A percentile compares a stretch with the other conserved stretches of the same genome.
phyloP scores from a whole-genome alignment of 2,888 invertebrate species.

The Drosophila neutralis region DNA sequence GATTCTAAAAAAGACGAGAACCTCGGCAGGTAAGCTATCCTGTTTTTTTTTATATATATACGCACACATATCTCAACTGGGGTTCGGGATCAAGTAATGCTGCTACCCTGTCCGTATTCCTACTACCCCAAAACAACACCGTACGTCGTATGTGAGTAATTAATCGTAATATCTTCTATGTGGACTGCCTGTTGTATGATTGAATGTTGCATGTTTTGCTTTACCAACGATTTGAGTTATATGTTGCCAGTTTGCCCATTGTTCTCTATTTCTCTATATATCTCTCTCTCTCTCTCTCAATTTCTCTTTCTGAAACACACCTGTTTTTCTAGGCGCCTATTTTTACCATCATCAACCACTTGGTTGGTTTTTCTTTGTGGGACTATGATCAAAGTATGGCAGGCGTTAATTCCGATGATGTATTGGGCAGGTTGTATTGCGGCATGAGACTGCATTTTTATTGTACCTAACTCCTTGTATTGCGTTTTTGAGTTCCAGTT shows the following conservation, averaged over 20 bases:
- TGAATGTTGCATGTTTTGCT: conserved; percentile 39
- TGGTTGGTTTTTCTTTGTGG: conserved; percentile 91
- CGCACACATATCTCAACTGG: neutral
- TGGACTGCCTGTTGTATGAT: conserved; percentile 15
- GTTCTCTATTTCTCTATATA: neutral
- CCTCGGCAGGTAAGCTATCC: conserved; percentile 92
- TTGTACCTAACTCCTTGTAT: conserved; percentile 26
- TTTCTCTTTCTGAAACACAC: conserved; percentile 48
- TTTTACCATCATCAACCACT: conserved; percentile 91
- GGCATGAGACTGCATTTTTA: conserved; percentile 55
- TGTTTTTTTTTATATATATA: neutral
- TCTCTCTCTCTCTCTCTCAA: conserved; percentile 29
- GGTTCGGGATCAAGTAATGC: conserved; percentile 18
- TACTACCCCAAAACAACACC: neutral
- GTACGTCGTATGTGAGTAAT: conserved; percentile 60
- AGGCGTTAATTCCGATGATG: conserved; percentile 92
- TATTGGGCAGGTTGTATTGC: conserved; percentile 91
- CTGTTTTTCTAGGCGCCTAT: conserved; percentile 87
- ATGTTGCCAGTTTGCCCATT: conserved; percentile 9
- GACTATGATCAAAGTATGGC: conserved; percentile 93
- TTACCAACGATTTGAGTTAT: conserved; percentile 9
- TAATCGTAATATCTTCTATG: conserved; percentile 27
- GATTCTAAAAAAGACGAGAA: conserved; percentile 94
- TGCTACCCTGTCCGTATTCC: conserved; percentile 18
- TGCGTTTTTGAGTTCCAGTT: conserved; percentile 38